Base-by-base conservation (phyloP, 2,797 vertebrate species). In the Nannoperca australis region DNA sequence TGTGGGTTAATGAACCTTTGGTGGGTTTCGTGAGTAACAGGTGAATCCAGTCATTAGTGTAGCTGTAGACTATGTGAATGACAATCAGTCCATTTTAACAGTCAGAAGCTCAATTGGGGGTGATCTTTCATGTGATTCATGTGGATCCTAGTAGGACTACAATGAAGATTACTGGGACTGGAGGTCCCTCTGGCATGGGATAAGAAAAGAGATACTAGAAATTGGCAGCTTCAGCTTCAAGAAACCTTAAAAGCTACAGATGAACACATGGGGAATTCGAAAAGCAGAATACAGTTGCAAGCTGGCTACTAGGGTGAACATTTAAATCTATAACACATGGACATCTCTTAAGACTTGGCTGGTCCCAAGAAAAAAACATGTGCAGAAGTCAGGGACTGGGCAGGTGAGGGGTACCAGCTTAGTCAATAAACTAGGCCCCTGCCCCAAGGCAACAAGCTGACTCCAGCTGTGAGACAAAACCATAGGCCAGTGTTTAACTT, bases 381-480 rank as follows among this genome's bases (percentile, higher is more conserved):
- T 54, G 81, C 79, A 78, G 69, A 64, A 70, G 38, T 34, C 54
- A 76, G 79, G 74, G 72, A 81, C 63, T 81, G 76, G 78, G 80
- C 78, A 88, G 89, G 84, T 85, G 73, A 94, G 82, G 69, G 75
- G 76, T 69, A 73, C 85, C 88, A 83, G 83, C 81, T 79, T 79
- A 83, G 90, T 92, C 88, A 89, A 93, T 92, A 90, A 88, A 86
- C 70, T 65, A 74, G 80, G 83, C 85, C 81, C 66, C 75, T 85
- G 83, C 86, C 91, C 90, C 79, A 78, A 83, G 91, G 92, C 92
- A 89, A 89, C 86, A 83, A 65, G 78, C 83, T 73, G 75, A 85
- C 83, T 91, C 90, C 76, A 82, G 86, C 90, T 89, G 91, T 68
- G 86, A 91, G 89, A 91, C 87, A 85, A 87, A 86, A 91, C 85